Evolutionary conservation across 92 coral and sea anemone genomes (phyloP), one percentile per base, ranked within the genome.

Genomic region (Heliopora coerulea): DNA sequence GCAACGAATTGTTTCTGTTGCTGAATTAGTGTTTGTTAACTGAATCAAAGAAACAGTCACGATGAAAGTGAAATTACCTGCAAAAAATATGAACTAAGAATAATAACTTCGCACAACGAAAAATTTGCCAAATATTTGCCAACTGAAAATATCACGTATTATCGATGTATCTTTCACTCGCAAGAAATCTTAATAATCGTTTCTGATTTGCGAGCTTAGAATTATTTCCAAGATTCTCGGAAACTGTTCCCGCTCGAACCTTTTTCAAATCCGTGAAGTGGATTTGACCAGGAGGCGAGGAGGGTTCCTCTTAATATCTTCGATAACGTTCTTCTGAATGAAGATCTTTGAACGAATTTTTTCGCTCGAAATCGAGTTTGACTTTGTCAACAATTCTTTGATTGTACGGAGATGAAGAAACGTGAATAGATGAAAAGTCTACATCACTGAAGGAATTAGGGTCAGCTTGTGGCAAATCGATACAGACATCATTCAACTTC

Each of bases 241-340:
- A n/a, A 2, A 13, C 46, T 15, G 59, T 21, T 17, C 25, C 74
- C 12, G 58, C 26, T 1, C 39, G 27, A 19, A 19, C 32, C 40
- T 48, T 67, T 12, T 32, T 44, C 34, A 67, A 67, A 48, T 67
- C 74, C 20, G 74, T 67, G n/a, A 67, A 67, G 3, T 59, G 74
- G 29, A 67, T 29, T 13, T 58, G 74, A 0, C 74, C 74, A 9
- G 58, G 1, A 21, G 3, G 19, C 34, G 58, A 33, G 23, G 59
- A 24, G 24, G 58, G 12, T 25, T 67, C 59, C 0, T 49, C 24
- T 19, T 27, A 11, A 10, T 46, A 21, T 67, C 54, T 27, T 50
- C 34, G 42, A 29, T 3, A 25, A 29, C 13, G 1, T n/a, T 30
- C 40, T 2, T 49, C n/a, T 29, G 32, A 67, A 46, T 49, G 56